These are phyloP conservation scores for Busseola fusca DNA, from an alignment of 2,888 invertebrate species.

Conservation along the genomic window DNA sequence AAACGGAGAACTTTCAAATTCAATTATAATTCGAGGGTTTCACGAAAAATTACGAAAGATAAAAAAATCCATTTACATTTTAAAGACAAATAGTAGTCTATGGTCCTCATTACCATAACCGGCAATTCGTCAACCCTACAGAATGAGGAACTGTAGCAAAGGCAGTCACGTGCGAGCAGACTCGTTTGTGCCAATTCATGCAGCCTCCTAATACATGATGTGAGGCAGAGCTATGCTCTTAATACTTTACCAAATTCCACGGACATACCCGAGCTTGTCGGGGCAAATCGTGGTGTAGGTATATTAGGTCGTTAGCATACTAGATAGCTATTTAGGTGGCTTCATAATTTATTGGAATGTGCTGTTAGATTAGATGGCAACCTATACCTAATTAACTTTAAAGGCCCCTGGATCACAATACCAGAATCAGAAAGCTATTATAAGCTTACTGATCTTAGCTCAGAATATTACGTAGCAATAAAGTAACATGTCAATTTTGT, in stretches of 20 bases:
- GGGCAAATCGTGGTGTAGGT: constrained; percentile 19
- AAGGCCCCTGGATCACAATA: not conserved
- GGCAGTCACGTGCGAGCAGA: constrained; percentile 69
- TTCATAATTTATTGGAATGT: constrained; percentile 41
- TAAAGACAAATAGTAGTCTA: not conserved
- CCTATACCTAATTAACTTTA: not conserved
- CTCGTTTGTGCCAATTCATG: constrained; percentile 74
- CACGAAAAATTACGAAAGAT: not conserved
- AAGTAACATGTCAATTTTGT: not conserved
- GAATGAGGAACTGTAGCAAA: constrained; percentile 65
- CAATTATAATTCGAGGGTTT: constrained; percentile 16
- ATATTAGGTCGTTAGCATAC: constrained; percentile 37
- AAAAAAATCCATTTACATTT: not conserved
- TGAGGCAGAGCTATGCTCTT: constrained; percentile 31
- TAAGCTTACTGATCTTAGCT: not conserved
- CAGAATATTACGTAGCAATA: not conserved
- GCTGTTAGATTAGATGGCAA: constrained; percentile 23
- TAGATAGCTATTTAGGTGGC: constrained; percentile 38
- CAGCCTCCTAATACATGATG: constrained; percentile 53
- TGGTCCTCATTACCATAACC: constrained; percentile 26
- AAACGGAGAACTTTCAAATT: constrained; percentile 24
- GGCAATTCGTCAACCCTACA: constrained; percentile 59
- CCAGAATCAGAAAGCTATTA: not conserved
- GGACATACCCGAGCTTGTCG: constrained; percentile 43
- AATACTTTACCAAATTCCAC: constrained; percentile 52